Base-by-base conservation (phyloP, 2,888 invertebrate species). In the Drosophila buzzatii region DNA sequence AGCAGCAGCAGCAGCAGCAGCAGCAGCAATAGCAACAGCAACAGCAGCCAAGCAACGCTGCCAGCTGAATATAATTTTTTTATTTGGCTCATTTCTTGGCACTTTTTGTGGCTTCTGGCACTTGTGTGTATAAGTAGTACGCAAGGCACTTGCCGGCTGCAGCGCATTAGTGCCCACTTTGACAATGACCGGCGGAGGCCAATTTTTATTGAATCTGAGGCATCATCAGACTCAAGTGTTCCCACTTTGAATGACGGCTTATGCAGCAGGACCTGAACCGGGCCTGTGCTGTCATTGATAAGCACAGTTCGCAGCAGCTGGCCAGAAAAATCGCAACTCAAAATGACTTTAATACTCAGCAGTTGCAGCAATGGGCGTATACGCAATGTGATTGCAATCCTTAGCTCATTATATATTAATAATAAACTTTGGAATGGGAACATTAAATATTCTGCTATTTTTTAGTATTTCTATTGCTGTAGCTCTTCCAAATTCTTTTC, bases 171-270 rank as follows among this genome's bases (percentile, higher is more conserved):
- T 90, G 76, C 74, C 67, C 64, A 63, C 57, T 67, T 76, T 76
- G 76, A 90, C 90, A 86, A 88, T 83, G 74, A 72, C 66, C 73
- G 65, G 60, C 76, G 68, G 65, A 79, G 85, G 88, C 75, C 85
- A 87, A 82, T 85, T 89, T 83, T 81, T 81, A 85, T 84, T 85
- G 86, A 82, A 82, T 51, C 75, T 69, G 23, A 55, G 70, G 52
- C 75, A 44, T 67, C 71, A 57, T 74, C 65, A 37, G 58, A 47
- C 49, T 65, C 45, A 55, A 68, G 58, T 27, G 37, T 4, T 9
- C 20, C 20, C 49, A 56, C 52, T 59, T 51, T 67, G 61, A 70
- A 47, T 70, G 76, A 62, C 39, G 73, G 78, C 73, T 47, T 59
- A 45, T 53, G 49, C 42, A 10, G 1, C 44, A 9, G 63, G 18